These are phyloP conservation scores for Diacarnus erythraeanus DNA, from an alignment of 37 sponge, comb jelly and placozoan genomes.

Conservation along the genomic window DNA sequence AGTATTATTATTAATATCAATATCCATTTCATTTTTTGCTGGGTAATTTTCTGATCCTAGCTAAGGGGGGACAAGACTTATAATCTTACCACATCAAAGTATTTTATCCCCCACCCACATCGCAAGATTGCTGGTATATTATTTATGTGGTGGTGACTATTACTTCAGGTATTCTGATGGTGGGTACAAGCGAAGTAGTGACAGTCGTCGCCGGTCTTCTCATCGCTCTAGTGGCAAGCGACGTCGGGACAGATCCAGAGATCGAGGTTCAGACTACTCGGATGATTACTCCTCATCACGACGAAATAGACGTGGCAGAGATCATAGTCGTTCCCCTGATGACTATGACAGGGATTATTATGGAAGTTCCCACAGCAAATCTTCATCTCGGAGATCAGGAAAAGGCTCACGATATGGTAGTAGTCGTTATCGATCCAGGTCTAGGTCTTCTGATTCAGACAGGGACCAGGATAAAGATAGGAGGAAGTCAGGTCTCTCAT, in stretches of 20 bases:
- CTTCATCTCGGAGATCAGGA: neutral
- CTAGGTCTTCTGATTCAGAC: conserved; percentile 12
- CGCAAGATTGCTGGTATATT: too few relatives aligned
- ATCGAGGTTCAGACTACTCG: neutral
- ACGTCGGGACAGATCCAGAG: neutral
- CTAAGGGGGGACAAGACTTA: too few relatives aligned
- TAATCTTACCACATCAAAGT: too few relatives aligned
- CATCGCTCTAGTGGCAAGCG: neutral
- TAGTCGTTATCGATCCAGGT: neutral
- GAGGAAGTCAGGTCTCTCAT: neutral
- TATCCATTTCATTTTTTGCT: too few relatives aligned
- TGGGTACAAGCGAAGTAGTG: neutral
- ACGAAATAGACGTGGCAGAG: neutral
- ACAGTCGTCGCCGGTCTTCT: neutral
- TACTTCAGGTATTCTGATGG: conserved; percentile 3
- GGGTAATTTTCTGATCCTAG: too few relatives aligned
- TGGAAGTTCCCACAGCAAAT: neutral
- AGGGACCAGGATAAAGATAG: too few relatives aligned
- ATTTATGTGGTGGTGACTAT: neutral
- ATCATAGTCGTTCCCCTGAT: neutral
- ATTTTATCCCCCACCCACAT: too few relatives aligned
- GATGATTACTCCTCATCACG: conserved; percentile 21
- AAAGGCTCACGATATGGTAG: neutral
- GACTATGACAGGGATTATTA: neutral
- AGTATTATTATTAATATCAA: neutral